Conservation (phyloP, 2,888 invertebrate genomes). For the Ormyrus thymus region DNA sequence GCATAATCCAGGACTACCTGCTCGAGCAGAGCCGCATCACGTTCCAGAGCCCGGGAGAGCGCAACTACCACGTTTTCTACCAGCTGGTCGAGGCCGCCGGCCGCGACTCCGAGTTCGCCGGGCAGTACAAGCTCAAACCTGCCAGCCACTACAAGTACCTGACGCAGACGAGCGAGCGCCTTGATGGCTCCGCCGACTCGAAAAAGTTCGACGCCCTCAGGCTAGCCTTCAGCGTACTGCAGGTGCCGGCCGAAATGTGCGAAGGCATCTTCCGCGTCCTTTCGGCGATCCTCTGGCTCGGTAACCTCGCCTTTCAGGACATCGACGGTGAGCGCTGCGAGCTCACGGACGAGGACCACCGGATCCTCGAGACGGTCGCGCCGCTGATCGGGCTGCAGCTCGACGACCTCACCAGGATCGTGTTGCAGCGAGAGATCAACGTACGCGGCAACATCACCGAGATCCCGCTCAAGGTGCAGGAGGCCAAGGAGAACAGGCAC, state of each 20-base stretch:
- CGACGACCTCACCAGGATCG: conserved; percentile 85
- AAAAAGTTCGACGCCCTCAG: conserved; percentile 88
- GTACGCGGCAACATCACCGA: conserved; percentile 95
- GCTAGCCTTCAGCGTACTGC: conserved; percentile 90
- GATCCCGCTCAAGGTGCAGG: conserved; percentile 90
- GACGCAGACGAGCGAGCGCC: conserved; percentile 83
- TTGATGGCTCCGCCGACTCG: conserved; percentile 80
- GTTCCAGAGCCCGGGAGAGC: conserved; percentile 89
- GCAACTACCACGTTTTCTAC: conserved; percentile 95
- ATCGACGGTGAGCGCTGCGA: conserved; percentile 91
- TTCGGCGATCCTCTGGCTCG: conserved; percentile 93
- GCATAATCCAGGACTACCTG: conserved; percentile 92
- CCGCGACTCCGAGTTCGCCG: conserved; percentile 85
- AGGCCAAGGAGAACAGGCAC: conserved; percentile 93
- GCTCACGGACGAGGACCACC: conserved; percentile 82
- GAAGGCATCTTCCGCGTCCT: conserved; percentile 92
- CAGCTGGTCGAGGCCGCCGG: conserved; percentile 91
- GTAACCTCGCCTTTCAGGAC: conserved; percentile 90
- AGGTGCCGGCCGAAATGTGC: conserved; percentile 89
- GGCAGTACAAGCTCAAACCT: conserved; percentile 84
- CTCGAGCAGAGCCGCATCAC: conserved; percentile 93
- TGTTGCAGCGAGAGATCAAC: conserved; percentile 89
- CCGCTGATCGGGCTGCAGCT: conserved; percentile 85
- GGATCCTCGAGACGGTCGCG: conserved; percentile 84
- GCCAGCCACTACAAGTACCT: conserved; percentile 89